Evolutionary conservation across 2,888 invertebrate species (phyloP), one percentile per base, ranked within the genome.

Genomic region (Aplocera efformata): DNA sequence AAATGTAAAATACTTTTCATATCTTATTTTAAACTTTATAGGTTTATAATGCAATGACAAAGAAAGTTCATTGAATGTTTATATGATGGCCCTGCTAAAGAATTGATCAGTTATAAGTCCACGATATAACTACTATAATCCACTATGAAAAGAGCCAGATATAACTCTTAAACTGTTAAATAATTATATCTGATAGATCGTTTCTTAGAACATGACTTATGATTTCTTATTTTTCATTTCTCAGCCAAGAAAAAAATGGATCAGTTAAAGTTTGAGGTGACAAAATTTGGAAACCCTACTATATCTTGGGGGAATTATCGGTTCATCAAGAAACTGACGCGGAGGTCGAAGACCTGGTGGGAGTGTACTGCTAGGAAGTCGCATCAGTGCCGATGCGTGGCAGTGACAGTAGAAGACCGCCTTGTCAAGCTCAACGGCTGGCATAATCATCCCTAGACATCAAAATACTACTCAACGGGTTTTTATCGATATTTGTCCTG

Each of bases 261-360:
- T 31, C 58, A 64, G 1, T 56, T 80, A 5, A 72, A 68, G 32
- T 83, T 76, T 42, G 79, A 74, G 32, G 65, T 56, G 38, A 81
- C 83, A 0, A 72, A 64, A 48, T 82, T 76, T 21, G 83, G 84
- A 0, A 83, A 84, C 42, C 82, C 81, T 0, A 72, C 70, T 1
- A 81, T 85, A 23, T 59, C 64, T 20, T 84, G 84, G 83, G 84
- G 83, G n/a, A 79, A 73, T 29, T 81, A 83, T 47, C 67, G 79
- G 22, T 84, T 84, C 37, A 68, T 71, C 8, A 84, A 81, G 58
- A 84, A 84, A 53, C 47, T 84, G 42, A 54, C 63, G 5, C 64
- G 84, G 0, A 65, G 72, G 7, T 39, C 61, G 20, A 84, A 83
- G 60, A 80, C 81, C 9, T 84, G 83, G 81, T 85, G 84, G 85